Evolutionary conservation across 2,797 vertebrate species (phyloP).

Genomic region (Triplophysa bombifrons): DNA sequence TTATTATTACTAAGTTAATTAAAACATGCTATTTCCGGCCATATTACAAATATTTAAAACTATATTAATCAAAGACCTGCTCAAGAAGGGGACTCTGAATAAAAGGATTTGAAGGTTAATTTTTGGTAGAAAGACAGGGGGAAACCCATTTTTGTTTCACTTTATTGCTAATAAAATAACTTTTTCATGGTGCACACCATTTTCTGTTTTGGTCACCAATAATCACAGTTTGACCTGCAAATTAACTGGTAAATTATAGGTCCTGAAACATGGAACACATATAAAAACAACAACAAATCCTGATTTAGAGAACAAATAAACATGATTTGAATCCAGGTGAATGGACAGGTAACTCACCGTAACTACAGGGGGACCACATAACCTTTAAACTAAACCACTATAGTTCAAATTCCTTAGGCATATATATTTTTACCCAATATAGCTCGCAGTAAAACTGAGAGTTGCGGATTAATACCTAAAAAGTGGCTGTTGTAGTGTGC

Average conservation of each 20-base stretch:
- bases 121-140: no score
- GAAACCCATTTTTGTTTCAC: no score
- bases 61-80: no score
- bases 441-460: background rate
- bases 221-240: background rate
- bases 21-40: background rate
- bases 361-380: background rate
- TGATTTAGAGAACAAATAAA: background rate
- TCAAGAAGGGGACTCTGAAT: no score
- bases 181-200: no score
- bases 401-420: background rate
- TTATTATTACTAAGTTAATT: no score
- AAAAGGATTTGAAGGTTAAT: no score
- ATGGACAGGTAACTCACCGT: background rate
- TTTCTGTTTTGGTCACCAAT: background rate
- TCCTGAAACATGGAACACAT: background rate
- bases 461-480: background rate
- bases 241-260: no score
- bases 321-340: background rate
- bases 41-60: background rate
- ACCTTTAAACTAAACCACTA: background rate
- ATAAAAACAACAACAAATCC: background rate
- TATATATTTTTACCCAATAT: background rate
- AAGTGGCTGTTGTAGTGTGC: background rate
- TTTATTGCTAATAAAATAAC: no score